Evolutionary conservation across 2,113 vertebrate genomes (phyloP).

Genomic region (Elephantulus edwardii): DNA sequence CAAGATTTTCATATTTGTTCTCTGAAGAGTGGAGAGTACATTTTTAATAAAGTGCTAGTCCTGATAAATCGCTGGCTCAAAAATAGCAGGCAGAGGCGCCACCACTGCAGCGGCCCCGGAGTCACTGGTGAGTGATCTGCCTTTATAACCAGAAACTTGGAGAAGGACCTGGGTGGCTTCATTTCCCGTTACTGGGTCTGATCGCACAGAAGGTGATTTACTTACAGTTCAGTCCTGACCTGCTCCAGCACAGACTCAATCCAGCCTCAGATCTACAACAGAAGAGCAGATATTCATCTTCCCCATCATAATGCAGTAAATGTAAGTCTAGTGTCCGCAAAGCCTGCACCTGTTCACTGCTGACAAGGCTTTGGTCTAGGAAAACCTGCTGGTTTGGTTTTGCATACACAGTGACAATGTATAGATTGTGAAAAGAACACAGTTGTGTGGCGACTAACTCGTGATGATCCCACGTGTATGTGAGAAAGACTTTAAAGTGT

Average conservation of each 20-base stretch:
- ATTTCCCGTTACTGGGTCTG: slow-evolving; percentile 37
- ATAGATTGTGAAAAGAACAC: background rate
- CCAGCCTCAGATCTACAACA: slow-evolving; percentile 27
- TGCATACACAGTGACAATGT: background rate
- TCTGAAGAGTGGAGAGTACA: slow-evolving; percentile 70
- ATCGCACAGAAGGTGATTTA: slow-evolving; percentile 47
- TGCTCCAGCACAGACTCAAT: background rate
- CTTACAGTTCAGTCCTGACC: slow-evolving; percentile 12
- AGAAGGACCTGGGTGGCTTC: slow-evolving; percentile 54
- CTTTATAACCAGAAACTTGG: slow-evolving; percentile 54
- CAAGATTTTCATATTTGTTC: slow-evolving; percentile 79
- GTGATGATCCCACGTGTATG: background rate
- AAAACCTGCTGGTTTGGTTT: slow-evolving; percentile 7
- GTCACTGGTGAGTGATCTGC: slow-evolving; percentile 67
- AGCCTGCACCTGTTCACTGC: background rate
- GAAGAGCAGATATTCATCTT: slow-evolving; percentile 12
- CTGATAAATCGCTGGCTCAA: slow-evolving; percentile 70
- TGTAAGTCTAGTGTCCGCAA: background rate
- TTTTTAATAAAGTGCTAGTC: slow-evolving; percentile 79
- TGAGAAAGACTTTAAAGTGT: background rate
- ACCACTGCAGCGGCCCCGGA: slow-evolving; percentile 45
- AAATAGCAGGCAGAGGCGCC: slow-evolving; percentile 65
- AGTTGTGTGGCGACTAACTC: background rate
- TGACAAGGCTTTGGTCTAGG: background rate
- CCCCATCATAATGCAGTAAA: background rate